Evolutionary conservation across 2,797 vertebrate genomes (phyloP).

Genomic region (Ibycter americanus): DNA sequence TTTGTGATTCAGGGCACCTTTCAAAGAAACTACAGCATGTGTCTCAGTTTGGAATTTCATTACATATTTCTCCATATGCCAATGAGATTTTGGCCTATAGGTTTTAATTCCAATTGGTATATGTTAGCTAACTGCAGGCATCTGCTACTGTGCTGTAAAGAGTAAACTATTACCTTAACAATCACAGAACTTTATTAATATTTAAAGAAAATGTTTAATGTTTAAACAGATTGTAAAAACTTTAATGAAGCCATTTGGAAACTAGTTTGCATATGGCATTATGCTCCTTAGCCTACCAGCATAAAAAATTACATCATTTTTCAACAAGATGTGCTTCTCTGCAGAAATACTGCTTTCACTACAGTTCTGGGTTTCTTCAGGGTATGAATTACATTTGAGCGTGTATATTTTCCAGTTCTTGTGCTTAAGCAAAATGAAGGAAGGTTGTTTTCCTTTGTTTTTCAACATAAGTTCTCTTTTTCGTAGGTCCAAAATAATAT

Average conservation of each 20-base stretch:
- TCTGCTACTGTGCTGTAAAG: neutral
- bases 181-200: constrained; percentile 47
- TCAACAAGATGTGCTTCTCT: neutral
- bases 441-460: neutral
- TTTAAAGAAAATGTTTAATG: constrained; percentile 59
- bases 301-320: constrained; percentile 15
- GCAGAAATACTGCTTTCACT: neutral
- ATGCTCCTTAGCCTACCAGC: constrained; percentile 1
- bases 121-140: constrained; percentile 1
- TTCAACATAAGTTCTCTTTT: neutral
- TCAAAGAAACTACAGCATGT: neutral
- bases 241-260: constrained; percentile 57
- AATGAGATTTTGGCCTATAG: neutral
- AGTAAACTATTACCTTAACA: constrained; percentile 40
- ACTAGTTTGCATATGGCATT: constrained; percentile 20
- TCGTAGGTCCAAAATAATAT: neutral
- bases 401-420: neutral
- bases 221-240: constrained; percentile 59
- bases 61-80: neutral
- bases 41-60: neutral
- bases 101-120: neutral
- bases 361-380: neutral
- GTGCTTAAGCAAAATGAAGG: neutral
- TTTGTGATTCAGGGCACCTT: neutral
- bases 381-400: neutral